Percentiles rank a stretch among this genome's conserved stretches.
Evolutionary conservation across 2,797 vertebrate species (phyloP).

Genomic region (Peromyscus eremicus): DNA sequence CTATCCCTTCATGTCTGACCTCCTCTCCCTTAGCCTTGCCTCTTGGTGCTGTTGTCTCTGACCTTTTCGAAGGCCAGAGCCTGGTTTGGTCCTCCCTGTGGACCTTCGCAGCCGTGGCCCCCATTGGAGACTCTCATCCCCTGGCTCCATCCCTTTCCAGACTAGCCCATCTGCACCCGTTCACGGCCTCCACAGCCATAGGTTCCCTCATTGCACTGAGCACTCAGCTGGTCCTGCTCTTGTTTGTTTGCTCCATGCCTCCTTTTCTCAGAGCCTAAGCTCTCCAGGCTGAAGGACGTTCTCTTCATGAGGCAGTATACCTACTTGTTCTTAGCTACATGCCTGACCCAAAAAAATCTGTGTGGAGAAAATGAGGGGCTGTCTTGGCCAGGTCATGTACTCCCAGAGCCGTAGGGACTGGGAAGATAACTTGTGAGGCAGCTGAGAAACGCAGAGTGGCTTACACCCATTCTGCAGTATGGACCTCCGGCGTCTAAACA

Average conservation of each 20-base stretch:
- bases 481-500: not conserved
- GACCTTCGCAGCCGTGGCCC: not conserved
- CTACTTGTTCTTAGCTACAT: not conserved
- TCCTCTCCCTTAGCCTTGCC: not conserved
- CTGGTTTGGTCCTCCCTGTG: not conserved
- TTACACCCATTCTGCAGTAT: not conserved
- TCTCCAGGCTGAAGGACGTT: not conserved
- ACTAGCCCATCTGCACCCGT: not conserved
- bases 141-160: not conserved
- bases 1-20: conserved; percentile 18
- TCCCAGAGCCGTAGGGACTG: not conserved
- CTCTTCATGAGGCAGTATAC: not conserved
- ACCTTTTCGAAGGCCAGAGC: not conserved
- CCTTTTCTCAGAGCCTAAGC: not conserved
- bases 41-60: not conserved
- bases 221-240: not conserved
- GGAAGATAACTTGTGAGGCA: not conserved
- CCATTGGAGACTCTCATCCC: too few species aligned
- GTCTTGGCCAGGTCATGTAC: not conserved
- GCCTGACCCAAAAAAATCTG: not conserved
- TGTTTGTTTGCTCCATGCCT: not conserved
- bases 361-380: not conserved
- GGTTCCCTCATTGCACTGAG: not conserved
- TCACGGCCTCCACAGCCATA: not conserved
- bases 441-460: not conserved